Evolutionary conservation across 2,113 vertebrate species (phyloP).

Genomic region (Choloepus hoffmanni): DNA sequence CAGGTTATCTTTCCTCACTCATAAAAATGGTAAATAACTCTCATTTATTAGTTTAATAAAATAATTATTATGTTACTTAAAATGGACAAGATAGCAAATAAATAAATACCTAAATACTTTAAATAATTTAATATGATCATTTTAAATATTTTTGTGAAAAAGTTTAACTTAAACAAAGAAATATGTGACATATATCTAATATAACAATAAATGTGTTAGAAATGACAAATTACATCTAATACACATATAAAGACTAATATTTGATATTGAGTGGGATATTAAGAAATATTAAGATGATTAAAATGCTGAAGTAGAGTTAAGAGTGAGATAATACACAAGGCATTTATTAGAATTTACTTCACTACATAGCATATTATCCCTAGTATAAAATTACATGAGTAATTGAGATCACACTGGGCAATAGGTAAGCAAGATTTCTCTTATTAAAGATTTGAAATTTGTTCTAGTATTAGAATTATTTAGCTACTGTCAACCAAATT

Average conservation of each 20-base stretch:
- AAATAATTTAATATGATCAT: neutral
- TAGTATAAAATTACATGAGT: constrained; percentile 41
- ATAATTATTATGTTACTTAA: neutral
- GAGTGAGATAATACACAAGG: constrained; percentile 48
- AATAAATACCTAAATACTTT: constrained; percentile 11
- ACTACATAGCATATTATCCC: neutral
- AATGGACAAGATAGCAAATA: neutral
- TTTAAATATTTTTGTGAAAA: constrained; percentile 7
- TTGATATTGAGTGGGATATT: constrained; percentile 57
- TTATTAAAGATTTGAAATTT: neutral
- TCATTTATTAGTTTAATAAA: constrained; percentile 34
- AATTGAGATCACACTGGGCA: constrained; percentile 8
- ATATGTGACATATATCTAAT: neutral
- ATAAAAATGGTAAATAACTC: neutral
- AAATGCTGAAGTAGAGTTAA: constrained; percentile 67
- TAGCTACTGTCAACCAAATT: neutral
- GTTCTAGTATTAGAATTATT: neutral
- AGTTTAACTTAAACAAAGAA: constrained; percentile 12
- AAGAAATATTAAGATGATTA: constrained; percentile 65
- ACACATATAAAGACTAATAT: constrained; percentile 61
- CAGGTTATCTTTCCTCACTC: neutral
- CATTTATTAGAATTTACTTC: constrained; percentile 39
- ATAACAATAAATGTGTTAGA: neutral
- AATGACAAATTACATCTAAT: constrained; percentile 1
- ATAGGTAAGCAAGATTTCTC: neutral